A percentile compares a stretch with the other conserved stretches of the same genome.
Evolutionary conservation across 2,113 vertebrate species (phyloP).

Genomic region (Ceratotherium simum): DNA sequence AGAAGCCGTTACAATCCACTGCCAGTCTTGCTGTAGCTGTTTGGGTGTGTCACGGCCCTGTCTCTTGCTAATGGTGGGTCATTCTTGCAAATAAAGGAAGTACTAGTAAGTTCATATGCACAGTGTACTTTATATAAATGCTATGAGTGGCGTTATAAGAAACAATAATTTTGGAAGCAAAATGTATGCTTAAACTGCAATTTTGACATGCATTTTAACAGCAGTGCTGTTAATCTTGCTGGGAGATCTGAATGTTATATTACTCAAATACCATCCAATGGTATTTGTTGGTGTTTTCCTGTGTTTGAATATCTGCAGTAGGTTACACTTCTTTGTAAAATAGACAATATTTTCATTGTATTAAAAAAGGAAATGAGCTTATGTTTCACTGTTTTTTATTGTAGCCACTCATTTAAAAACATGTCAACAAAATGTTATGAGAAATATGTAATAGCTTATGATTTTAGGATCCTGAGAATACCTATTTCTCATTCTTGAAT

Average conservation of each 20-base stretch:
- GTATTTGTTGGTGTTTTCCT: neutral
- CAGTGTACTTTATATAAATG: neutral
- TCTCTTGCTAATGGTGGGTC: neutral
- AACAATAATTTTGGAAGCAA: neutral
- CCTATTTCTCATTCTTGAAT: neutral
- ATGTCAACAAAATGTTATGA: neutral
- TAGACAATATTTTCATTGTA: neutral
- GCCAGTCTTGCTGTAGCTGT: neutral
- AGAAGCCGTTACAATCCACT: accelerated
- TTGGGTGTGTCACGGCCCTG: neutral
- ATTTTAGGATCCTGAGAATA: neutral
- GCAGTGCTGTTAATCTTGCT: neutral
- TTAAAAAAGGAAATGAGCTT: neutral
- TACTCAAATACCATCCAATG: neutral
- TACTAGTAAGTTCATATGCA: neutral
- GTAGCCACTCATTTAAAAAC: neutral
- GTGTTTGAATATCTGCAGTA: neutral
- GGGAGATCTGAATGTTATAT: no score
- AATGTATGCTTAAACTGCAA: neutral
- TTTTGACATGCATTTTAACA: no score
- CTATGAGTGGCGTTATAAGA: neutral
- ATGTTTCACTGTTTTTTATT: neutral
- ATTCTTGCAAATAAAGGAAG: neutral
- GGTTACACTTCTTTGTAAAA: neutral
- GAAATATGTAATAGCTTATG: neutral